phyloP scores from a whole-genome alignment of 2,113 vertebrate genomes.

The Aldabrachelys gigantea region DNA sequence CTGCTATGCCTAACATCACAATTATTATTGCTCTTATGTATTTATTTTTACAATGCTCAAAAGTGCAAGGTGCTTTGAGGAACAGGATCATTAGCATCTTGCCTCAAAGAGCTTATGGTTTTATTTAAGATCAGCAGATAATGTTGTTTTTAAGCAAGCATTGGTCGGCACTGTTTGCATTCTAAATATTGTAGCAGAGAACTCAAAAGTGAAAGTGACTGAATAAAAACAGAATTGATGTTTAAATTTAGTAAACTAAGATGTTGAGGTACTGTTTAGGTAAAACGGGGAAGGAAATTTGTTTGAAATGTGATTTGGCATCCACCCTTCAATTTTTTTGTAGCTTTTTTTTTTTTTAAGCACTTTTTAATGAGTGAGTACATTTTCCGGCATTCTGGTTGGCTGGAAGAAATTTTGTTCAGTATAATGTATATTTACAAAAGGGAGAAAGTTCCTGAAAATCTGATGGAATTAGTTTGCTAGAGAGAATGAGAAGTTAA shows the following conservation, averaged over 20 bases:
- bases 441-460: background rate
- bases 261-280: background rate
- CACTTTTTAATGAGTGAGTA: background rate
- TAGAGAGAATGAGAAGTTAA: background rate
- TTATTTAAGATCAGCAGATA: background rate
- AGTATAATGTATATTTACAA: background rate
- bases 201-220: accelerated
- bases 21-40: background rate
- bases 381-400: accelerated
- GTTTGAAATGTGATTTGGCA: background rate
- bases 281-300: background rate
- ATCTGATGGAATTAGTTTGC: background rate
- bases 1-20: background rate
- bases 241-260: background rate
- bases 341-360: background rate
- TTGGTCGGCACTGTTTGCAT: accelerated
- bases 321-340: background rate
- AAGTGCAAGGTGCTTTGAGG: background rate
- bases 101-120: background rate
- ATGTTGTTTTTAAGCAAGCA: accelerated
- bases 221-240: accelerated
- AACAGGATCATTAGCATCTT: background rate
- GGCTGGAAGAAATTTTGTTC: accelerated
- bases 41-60: background rate
- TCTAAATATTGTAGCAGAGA: background rate